These are phyloP conservation scores for Cephonodes hylas DNA, from an alignment of 2,888 invertebrate species.

Conservation along the genomic window DNA sequence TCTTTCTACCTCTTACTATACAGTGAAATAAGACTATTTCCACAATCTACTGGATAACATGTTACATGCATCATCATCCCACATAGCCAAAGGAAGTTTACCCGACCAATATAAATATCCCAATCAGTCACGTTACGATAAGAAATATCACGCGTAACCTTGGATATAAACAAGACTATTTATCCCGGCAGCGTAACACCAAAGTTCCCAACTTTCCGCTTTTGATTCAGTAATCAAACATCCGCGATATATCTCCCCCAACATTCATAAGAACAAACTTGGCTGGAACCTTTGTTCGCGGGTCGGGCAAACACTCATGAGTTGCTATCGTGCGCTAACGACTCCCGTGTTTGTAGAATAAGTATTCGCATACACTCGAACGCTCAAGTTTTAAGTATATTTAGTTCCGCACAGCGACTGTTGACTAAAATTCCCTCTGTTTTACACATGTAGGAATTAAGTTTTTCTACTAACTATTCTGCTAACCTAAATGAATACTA, in stretches of 20 bases:
- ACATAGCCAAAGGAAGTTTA: no score
- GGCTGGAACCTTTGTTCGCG: slow-evolving; percentile 34
- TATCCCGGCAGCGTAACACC: slow-evolving; percentile 16
- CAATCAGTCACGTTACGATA: neutral
- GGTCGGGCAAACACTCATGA: slow-evolving; percentile 34
- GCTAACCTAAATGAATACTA: no score
- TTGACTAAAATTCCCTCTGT: no score
- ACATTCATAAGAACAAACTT: slow-evolving; percentile 32
- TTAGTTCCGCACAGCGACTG: neutral
- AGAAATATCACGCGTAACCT: neutral
- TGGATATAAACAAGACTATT: neutral
- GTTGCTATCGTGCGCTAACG: slow-evolving; percentile 38
- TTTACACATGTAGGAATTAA: no score
- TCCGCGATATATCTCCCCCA: slow-evolving; percentile 20
- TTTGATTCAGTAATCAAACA: slow-evolving; percentile 39
- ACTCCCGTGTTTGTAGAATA: slow-evolving; percentile 34
- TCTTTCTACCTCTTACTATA: no score
- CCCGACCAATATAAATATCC: no score
- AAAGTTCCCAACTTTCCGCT: slow-evolving; percentile 21
- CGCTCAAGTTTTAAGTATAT: slow-evolving; percentile 16
- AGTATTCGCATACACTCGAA: slow-evolving; percentile 23
- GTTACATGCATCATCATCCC: no score
- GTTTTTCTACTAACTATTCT: no score
- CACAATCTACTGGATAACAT: no score
- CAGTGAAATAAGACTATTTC: no score